Evolutionary conservation across 2,797 vertebrate species (phyloP), one percentile per base, ranked within the genome.

Genomic region (Chloroceryle inda): DNA sequence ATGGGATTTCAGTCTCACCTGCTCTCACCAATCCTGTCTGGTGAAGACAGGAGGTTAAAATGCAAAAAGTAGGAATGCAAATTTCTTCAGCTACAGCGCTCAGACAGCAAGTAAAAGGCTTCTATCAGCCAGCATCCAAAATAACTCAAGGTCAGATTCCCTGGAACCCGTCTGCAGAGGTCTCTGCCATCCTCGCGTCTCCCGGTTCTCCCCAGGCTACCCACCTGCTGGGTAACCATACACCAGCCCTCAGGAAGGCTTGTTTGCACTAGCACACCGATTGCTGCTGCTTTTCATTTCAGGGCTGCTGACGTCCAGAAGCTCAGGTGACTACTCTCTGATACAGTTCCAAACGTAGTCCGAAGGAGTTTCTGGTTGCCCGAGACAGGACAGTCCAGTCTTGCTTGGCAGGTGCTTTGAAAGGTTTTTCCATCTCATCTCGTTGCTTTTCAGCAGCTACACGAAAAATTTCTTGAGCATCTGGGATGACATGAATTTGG

Each of bases 121-220:
- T 63, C 75, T 66, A 75, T 75, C 68, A 72, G 62, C 78, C 92
- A 89, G 59, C 18, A 91, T 81, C 89, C 88, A 94, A 92, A 96
- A 92, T 91, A 95, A 94, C 38, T 35, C 24, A n/a, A 89, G 87
- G 82, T 91, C 91, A 85, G 45, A 56, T 89, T 96, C 94, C 92
- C 31, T 58, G 81, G 88, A 83, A 78, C 29, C 59, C 0, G 4
- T 49, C 71, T 66, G 62, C 76, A 88, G 72, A 85, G 88, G 24
- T 44, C 44, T 77, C 37, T 95, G 95, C 91, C 91, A 50, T 78
- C 91, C 84, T 80, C 62, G 0, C 16, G 67, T 66, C 88, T 93
- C 78, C 75, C 29, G 33, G 33, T 29, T 89, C 82, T 84, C 64
- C 80, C 37, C 79, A 97, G 73, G 64, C 72, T 75, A 40, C 61